phyloP scores from a whole-genome alignment of 2,797 vertebrate species.

The Megaceryle alcyon region DNA sequence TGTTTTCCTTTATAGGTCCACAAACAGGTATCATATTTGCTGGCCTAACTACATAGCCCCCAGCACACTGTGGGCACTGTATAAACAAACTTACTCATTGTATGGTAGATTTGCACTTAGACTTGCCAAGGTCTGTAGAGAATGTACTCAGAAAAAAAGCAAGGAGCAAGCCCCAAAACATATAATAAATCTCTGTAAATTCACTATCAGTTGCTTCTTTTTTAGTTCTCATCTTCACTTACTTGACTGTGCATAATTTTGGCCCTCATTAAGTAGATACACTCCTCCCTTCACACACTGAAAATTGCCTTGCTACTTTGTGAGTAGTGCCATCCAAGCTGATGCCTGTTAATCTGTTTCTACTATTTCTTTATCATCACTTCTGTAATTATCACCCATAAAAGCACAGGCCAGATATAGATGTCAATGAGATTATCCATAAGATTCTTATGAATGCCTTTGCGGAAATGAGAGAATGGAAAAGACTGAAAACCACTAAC shows the following conservation, averaged over 20 bases:
- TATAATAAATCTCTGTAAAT: background rate
- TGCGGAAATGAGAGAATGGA: background rate
- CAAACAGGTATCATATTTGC: background rate
- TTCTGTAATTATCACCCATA: constrained; percentile 24
- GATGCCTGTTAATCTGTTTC: constrained; percentile 10
- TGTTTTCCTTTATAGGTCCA: background rate
- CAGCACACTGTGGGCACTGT: background rate
- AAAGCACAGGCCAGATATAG: constrained; percentile 4
- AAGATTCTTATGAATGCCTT: background rate
- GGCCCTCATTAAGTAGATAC: background rate
- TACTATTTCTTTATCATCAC: background rate
- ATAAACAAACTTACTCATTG: background rate
- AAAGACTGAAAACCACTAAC: background rate
- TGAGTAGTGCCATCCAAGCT: constrained; percentile 3
- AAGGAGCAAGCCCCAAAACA: background rate
- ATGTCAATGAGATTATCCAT: background rate
- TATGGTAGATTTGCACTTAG: background rate
- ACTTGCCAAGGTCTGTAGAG: background rate
- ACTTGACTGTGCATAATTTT: background rate
- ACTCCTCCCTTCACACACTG: background rate
- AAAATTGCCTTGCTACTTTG: constrained; percentile 13
- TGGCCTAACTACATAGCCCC: background rate
- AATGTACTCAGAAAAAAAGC: background rate
- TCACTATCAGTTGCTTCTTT: background rate
- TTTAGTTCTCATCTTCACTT: background rate